These are phyloP conservation scores for Nomada fucata DNA, from an alignment of 2,888 invertebrate genomes.

Conservation along the genomic window DNA sequence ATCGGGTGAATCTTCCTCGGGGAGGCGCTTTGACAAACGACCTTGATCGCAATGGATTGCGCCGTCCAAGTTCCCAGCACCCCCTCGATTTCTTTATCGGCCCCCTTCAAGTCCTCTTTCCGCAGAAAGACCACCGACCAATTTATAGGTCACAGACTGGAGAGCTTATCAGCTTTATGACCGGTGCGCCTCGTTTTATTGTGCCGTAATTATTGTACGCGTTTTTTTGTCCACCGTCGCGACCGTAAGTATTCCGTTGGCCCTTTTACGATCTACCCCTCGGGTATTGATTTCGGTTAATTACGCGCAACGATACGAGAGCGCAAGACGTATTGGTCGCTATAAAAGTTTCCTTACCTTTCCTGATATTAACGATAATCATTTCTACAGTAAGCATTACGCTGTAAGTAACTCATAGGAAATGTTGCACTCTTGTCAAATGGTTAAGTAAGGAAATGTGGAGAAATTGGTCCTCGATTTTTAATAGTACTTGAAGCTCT, in stretches of 20 bases:
- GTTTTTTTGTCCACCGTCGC: background rate
- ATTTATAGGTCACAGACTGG: slow-evolving; percentile 5
- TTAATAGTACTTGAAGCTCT: too few relatives aligned
- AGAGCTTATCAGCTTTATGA: slow-evolving; percentile 28
- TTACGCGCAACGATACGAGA: too few relatives aligned
- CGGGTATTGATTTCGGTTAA: too few relatives aligned
- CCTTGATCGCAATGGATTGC: slow-evolving; percentile 57
- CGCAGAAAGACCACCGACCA: background rate
- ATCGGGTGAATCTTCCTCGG: slow-evolving; percentile 25
- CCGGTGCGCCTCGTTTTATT: slow-evolving; percentile 4
- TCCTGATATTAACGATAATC: too few relatives aligned
- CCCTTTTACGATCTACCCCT: background rate
- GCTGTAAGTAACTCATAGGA: too few relatives aligned
- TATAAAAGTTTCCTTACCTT: too few relatives aligned
- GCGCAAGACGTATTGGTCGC: too few relatives aligned
- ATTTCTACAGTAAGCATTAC: too few relatives aligned
- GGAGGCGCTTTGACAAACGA: slow-evolving; percentile 62
- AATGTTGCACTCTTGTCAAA: too few relatives aligned
- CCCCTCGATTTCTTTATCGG: slow-evolving; percentile 25
- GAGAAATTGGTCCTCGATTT: too few relatives aligned
- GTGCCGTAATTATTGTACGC: slow-evolving; percentile 8
- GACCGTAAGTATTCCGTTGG: slow-evolving; percentile 7
- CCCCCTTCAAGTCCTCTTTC: background rate
- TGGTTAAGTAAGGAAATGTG: too few relatives aligned
- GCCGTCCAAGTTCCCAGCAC: slow-evolving; percentile 5